Percentiles rank a stretch among this genome's conserved stretches.
These are phyloP conservation scores for Castor canadensis DNA, from an alignment of 2,113 vertebrate species.

Conservation along the genomic window DNA sequence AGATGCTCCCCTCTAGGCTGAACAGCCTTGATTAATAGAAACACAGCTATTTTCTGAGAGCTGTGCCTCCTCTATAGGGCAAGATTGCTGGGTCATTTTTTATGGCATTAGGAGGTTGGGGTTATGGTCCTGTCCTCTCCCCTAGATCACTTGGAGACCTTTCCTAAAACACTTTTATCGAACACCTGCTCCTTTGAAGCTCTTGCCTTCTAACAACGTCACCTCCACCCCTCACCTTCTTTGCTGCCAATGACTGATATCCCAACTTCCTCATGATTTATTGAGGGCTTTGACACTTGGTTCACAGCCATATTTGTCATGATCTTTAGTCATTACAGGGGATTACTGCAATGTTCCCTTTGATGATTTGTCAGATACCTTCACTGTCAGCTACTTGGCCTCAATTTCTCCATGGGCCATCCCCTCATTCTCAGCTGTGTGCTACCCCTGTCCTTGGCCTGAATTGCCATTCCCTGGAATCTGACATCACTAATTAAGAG, in stretches of 20 bases:
- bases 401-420: background rate
- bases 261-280: background rate
- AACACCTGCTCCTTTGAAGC: background rate
- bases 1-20: background rate
- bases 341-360: background rate
- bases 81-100: background rate
- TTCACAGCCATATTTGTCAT: background rate
- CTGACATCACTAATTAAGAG: background rate
- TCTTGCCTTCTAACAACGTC: background rate
- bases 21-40: background rate
- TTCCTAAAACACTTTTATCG: background rate
- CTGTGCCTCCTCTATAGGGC: background rate
- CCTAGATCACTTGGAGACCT: background rate
- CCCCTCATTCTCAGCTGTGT: background rate
- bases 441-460: background rate
- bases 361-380: background rate
- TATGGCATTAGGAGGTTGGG: background rate
- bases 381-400: background rate
- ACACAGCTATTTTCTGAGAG: background rate
- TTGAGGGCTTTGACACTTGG: background rate
- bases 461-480: background rate
- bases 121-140: background rate
- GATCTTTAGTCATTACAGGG: background rate
- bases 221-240: background rate
- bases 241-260: background rate